A percentile compares a stretch with the other conserved stretches of the same genome.
These are phyloP conservation scores for Brachypalpus laphriformis DNA, from an alignment of 2,888 invertebrate species.

Conservation along the genomic window DNA sequence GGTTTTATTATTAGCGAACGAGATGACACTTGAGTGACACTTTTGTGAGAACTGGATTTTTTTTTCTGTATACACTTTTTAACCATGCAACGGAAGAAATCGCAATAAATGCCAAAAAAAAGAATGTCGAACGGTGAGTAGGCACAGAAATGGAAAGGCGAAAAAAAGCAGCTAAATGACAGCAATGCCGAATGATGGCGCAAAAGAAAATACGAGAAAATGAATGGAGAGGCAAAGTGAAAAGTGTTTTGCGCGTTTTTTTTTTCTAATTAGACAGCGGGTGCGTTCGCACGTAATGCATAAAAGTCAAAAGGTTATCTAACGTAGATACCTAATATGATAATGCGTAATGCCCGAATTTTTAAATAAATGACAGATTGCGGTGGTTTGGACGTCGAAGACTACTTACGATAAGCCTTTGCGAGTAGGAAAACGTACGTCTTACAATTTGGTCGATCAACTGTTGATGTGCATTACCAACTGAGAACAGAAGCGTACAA, in stretches of 20 bases:
- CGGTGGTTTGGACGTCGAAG: too few species aligned
- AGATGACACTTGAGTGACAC: conserved; percentile 15
- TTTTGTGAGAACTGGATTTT: conserved; percentile 1
- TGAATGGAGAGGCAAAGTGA: background rate
- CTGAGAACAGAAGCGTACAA: too few species aligned
- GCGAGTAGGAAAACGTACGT: too few species aligned
- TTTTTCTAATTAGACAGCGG: conserved; percentile 11
- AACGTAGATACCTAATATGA: background rate
- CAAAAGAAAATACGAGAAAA: conserved; percentile 5
- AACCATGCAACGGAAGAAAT: conserved; percentile 25
- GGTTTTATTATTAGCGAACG: background rate
- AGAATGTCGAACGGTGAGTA: conserved; percentile 32
- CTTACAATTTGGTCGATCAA: too few species aligned
- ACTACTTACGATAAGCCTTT: background rate
- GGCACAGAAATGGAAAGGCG: conserved; percentile 24
- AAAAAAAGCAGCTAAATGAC: conserved; percentile 28
- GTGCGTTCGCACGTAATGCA: conserved; percentile 7
- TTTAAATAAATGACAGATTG: background rate
- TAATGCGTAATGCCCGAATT: background rate
- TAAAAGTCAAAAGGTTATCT: conserved; percentile 3
- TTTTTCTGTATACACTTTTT: conserved; percentile 49
- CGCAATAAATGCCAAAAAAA: conserved; percentile 46
- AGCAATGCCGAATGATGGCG: conserved; percentile 34
- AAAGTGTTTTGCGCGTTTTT: conserved; percentile 38
- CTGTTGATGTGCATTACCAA: too few species aligned